Evolutionary conservation across 2,888 invertebrate genomes (phyloP).

Genomic region (Macaria notata): DNA sequence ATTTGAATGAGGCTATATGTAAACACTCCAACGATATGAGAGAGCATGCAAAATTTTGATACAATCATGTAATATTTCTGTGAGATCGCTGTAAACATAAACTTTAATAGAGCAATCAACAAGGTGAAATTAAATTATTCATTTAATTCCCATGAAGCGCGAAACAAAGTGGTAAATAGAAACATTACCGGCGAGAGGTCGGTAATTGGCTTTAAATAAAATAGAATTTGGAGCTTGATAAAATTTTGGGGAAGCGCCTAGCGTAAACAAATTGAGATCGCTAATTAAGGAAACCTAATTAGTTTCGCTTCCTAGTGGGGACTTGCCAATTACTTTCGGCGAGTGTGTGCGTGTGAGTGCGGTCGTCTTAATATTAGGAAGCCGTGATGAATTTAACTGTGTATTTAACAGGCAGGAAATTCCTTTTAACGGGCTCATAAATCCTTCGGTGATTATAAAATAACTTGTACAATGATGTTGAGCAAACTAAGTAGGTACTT

Average conservation of each 20-base stretch:
- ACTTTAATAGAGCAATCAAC: conserved; percentile 11
- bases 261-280: conserved; percentile 43
- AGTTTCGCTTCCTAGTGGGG: conserved; percentile 17
- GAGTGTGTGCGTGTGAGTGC: not conserved
- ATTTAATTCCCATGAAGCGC: conserved; percentile 16
- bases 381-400: too few relatives aligned
- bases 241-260: conserved; percentile 35
- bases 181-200: conserved; percentile 28
- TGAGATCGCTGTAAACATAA: not conserved
- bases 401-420: too few relatives aligned
- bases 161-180: conserved; percentile 26
- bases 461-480: too few relatives aligned
- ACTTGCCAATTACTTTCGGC: conserved; percentile 13
- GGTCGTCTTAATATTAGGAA: not conserved
- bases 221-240: conserved; percentile 39
- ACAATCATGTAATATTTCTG: too few relatives aligned
- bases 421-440: too few relatives aligned
- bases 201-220: conserved; percentile 29
- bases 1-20: too few relatives aligned
- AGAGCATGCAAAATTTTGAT: too few relatives aligned
- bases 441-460: too few relatives aligned
- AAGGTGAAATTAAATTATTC: conserved; percentile 17
- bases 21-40: too few relatives aligned
- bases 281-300: conserved; percentile 37
- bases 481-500: too few relatives aligned